phyloP scores from a whole-genome alignment of 2,113 vertebrate genomes.

The Hystrix cristata region DNA sequence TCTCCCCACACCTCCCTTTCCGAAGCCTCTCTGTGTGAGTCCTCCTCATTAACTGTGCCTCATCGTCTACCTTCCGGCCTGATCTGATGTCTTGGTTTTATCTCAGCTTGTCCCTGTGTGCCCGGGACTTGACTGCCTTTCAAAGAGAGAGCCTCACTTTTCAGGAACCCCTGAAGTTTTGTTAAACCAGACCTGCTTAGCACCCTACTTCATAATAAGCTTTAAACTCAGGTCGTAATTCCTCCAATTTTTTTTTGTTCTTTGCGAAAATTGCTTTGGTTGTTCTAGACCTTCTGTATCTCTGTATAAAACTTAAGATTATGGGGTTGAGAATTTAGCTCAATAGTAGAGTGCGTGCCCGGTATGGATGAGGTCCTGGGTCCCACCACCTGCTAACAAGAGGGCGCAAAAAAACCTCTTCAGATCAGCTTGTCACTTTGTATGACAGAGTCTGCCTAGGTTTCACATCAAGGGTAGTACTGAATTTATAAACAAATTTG shows the following conservation, averaged over 20 bases:
- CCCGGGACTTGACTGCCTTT: neutral
- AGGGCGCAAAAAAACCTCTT: neutral
- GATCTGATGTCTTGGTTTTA: neutral
- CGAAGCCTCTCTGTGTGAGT: neutral
- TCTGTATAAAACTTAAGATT: neutral
- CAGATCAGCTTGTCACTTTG: neutral
- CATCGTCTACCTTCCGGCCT: too few relatives aligned
- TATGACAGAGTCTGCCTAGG: neutral
- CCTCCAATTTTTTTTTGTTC: neutral
- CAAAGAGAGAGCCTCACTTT: neutral
- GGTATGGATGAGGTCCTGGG: neutral
- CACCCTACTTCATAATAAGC: neutral
- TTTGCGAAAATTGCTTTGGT: neutral
- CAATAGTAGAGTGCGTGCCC: neutral
- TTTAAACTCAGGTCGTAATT: constrained; percentile 6
- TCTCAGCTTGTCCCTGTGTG: neutral
- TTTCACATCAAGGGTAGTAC: neutral
- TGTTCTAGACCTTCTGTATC: neutral
- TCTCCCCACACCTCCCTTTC: neutral
- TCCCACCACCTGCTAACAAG: neutral
- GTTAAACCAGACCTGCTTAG: neutral
- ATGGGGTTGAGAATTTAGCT: neutral
- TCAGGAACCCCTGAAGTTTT: neutral
- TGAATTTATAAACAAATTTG: neutral
- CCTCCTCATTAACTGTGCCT: neutral